Evolutionary conservation across 1,140 invertebrate species (phyloP).

Genomic region (Lepidostoma basale): DNA sequence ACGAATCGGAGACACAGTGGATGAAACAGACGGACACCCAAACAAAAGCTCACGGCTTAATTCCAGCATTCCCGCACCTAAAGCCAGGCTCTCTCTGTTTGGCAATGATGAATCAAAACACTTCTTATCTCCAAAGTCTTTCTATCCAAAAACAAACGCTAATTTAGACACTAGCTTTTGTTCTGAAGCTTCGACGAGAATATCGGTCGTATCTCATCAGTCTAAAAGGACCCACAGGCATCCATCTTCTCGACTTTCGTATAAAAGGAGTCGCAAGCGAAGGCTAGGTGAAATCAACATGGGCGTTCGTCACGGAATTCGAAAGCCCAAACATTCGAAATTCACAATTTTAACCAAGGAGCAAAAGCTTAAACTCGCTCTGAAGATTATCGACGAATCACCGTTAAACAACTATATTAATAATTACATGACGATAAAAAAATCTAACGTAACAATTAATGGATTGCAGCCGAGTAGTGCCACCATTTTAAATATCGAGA

Average conservation of each 20-base stretch:
- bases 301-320: slow-evolving; percentile 62
- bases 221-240: neutral
- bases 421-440: slow-evolving; percentile 42
- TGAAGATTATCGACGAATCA: slow-evolving; percentile 48
- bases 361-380: slow-evolving; percentile 45
- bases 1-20: neutral
- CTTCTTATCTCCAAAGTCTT: slow-evolving; percentile 59
- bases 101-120: slow-evolving; percentile 54
- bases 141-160: slow-evolving; percentile 61
- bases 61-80: slow-evolving; percentile 48
- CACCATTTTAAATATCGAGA: slow-evolving; percentile 3
- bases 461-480: neutral
- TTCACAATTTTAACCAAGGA: slow-evolving; percentile 7
- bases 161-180: slow-evolving; percentile 52
- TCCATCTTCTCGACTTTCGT: slow-evolving; percentile 46
- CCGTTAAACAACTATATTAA: slow-evolving; percentile 50
- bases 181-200: slow-evolving; percentile 19
- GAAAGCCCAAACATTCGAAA: slow-evolving; percentile 60
- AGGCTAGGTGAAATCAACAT: slow-evolving; percentile 62
- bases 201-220: neutral
- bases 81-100: slow-evolving; percentile 56
- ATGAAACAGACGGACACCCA: neutral
- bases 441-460: slow-evolving; percentile 7
- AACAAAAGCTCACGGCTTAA: slow-evolving; percentile 49
- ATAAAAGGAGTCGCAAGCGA: slow-evolving; percentile 48